Percentiles rank a stretch among this genome's conserved stretches.
These are phyloP conservation scores for Falco peregrinus DNA, from an alignment of 2,797 vertebrate species.

Conservation along the genomic window DNA sequence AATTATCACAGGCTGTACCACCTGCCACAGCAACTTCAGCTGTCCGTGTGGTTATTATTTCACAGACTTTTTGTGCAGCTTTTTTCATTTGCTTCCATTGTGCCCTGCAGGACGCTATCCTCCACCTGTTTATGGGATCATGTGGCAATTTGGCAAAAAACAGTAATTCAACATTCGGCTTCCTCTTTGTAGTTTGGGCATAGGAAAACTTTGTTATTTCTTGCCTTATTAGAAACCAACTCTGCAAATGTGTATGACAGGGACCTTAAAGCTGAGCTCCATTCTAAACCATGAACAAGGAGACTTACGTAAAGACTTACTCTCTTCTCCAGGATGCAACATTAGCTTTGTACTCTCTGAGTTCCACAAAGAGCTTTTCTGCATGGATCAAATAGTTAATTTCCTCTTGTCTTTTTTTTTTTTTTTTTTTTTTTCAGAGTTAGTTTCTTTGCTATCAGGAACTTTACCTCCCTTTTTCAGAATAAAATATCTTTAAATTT, in stretches of 20 bases:
- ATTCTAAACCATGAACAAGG: background rate
- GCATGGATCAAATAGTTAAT: background rate
- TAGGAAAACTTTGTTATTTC: background rate
- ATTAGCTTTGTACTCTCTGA: background rate
- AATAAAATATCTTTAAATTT: background rate
- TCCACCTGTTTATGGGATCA: background rate
- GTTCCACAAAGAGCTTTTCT: background rate
- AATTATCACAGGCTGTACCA: background rate
- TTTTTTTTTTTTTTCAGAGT: background rate
- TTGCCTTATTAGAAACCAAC: background rate
- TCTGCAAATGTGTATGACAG: background rate
- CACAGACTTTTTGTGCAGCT: background rate
- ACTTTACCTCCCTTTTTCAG: background rate
- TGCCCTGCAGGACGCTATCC: background rate
- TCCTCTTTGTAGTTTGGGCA: background rate
- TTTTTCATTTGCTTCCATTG: background rate
- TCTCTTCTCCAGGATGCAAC: background rate
- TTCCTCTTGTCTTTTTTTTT: background rate
- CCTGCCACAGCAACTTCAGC: background rate
- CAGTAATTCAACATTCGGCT: background rate
- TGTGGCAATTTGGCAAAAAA: background rate
- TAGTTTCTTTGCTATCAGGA: background rate
- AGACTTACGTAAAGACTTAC: background rate
- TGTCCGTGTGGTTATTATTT: background rate
- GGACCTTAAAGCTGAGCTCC: background rate